Conservation (phyloP, 2,797 vertebrate species). For the Diplodus sargus region DNA sequence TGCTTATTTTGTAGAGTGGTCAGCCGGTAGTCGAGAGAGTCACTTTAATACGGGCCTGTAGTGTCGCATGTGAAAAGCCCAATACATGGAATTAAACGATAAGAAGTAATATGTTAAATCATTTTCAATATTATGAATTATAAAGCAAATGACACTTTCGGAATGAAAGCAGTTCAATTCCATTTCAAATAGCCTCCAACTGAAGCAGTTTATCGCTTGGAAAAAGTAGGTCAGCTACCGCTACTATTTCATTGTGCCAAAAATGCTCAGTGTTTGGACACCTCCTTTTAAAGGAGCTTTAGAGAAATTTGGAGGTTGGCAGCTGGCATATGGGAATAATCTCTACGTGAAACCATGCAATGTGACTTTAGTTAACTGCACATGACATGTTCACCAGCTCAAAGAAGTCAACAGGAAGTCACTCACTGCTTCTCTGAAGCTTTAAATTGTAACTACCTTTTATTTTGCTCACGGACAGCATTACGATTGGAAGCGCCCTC, state of each 20-base stretch:
- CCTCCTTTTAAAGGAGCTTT: constrained; percentile 17
- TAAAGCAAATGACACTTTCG: constrained; percentile 44
- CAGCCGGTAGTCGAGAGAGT: constrained; percentile 9
- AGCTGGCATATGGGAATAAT: constrained; percentile 2
- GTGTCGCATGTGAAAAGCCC: constrained; percentile 17
- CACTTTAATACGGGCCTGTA: not conserved
- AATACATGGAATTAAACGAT: constrained; percentile 29
- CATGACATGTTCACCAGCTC: not conserved
- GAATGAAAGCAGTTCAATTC: constrained; percentile 52
- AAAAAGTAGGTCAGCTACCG: constrained; percentile 60
- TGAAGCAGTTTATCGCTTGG: constrained; percentile 56
- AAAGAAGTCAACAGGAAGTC: not conserved
- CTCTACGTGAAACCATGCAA: not conserved
- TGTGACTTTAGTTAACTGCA: not conserved
- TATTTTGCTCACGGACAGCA: not conserved
- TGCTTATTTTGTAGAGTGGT: not conserved
- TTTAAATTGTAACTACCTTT: not conserved
- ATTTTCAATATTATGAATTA: constrained; percentile 49
- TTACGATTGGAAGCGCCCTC: not conserved
- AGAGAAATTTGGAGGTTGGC: constrained; percentile 7
- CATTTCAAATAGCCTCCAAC: constrained; percentile 63
- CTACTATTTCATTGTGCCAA: constrained; percentile 36
- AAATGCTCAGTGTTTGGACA: constrained; percentile 17
- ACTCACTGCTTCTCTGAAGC: not conserved
- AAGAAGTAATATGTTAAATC: constrained; percentile 33